Conservation (phyloP, 2,797 vertebrate genomes). For the Muscicapa comitata region DNA sequence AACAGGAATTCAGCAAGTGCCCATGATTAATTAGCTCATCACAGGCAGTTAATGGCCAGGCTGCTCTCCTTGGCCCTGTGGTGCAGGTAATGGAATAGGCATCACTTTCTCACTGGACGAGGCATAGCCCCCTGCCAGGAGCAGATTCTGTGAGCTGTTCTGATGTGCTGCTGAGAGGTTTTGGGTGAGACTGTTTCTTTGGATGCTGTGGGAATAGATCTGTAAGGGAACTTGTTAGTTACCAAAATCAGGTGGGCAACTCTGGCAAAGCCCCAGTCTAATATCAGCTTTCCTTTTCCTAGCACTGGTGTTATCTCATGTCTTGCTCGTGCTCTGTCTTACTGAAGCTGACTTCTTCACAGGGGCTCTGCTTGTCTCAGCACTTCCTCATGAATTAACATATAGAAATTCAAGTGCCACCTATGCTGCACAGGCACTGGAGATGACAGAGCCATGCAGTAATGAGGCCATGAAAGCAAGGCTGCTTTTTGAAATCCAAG, state of each 20-base stretch:
- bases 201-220: not conserved
- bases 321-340: not conserved
- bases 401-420: not conserved
- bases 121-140: not conserved
- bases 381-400: not conserved
- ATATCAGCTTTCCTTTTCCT: not conserved
- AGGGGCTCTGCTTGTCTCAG: not conserved
- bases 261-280: not conserved
- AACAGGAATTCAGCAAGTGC: slow-evolving; percentile 4
- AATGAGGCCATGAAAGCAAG: not conserved
- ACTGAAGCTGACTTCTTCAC: not conserved
- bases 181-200: not conserved
- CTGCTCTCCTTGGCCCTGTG: not conserved
- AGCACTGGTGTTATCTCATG: not conserved
- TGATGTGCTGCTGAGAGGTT: not conserved
- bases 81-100: not conserved
- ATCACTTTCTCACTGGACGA: not conserved
- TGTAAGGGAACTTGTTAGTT: not conserved
- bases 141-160: not conserved
- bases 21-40: slow-evolving; percentile 34
- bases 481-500: not conserved
- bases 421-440: not conserved
- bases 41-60: not conserved
- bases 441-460: not conserved
- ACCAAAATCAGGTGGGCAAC: not conserved